phyloP scores from a whole-genome alignment of 2,888 invertebrate genomes.

The Torymus aiolomorphi region DNA sequence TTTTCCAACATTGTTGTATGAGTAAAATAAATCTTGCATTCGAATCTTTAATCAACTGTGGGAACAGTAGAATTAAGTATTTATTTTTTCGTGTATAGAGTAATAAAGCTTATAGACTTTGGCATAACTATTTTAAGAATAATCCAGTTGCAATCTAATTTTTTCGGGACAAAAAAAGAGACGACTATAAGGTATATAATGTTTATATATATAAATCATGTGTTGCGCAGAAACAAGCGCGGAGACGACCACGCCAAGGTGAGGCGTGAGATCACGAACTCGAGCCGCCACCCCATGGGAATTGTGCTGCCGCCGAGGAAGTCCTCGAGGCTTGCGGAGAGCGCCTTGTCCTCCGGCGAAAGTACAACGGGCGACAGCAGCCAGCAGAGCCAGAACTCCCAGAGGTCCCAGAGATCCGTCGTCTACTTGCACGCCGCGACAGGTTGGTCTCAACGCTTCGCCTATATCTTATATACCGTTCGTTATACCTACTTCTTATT shows the following conservation, averaged over 20 bases:
- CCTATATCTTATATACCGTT: not conserved
- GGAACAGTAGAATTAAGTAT: too few species aligned
- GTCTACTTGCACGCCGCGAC: slow-evolving; percentile 91
- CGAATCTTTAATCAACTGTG: too few species aligned
- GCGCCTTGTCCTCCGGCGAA: slow-evolving; percentile 74
- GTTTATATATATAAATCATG: not conserved
- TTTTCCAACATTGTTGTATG: too few species aligned
- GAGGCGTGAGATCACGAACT: slow-evolving; percentile 70
- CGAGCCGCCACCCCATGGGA: slow-evolving; percentile 69
- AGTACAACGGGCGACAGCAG: slow-evolving; percentile 79
- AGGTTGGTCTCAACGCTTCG: slow-evolving; percentile 74
- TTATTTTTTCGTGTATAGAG: too few species aligned
- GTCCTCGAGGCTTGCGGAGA: slow-evolving; percentile 71
- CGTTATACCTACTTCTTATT: not conserved
- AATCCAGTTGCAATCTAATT: too few species aligned
- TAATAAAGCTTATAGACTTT: too few species aligned
- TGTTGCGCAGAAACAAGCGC: slow-evolving; percentile 67
- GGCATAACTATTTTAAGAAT: too few species aligned
- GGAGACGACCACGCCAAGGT: slow-evolving; percentile 68
- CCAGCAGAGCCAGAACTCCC: slow-evolving; percentile 79
- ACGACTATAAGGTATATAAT: slow-evolving; percentile 36
- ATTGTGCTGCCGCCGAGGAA: slow-evolving; percentile 69
- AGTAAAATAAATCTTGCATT: too few species aligned
- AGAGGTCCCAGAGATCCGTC: slow-evolving; percentile 85
- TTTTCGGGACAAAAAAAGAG: not conserved